Evolutionary conservation across 2,888 invertebrate genomes (phyloP), one percentile per base, ranked within the genome.

Genomic region (Drosophila suboccidentalis): DNA sequence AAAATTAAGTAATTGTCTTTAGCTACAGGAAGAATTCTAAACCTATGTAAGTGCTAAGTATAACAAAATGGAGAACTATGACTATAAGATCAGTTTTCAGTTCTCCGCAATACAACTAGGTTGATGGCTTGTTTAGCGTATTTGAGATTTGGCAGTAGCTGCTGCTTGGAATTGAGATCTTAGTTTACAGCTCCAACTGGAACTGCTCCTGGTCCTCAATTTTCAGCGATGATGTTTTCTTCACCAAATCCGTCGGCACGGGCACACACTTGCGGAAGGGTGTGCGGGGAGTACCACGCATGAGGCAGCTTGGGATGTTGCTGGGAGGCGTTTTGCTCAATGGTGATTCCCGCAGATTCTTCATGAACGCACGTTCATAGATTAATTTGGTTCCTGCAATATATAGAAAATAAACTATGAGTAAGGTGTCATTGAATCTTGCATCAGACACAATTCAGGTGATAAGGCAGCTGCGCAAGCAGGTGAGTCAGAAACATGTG

Each of bases 311-410:
- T 15, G 98, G 98, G 82, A 98, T 95, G 78, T 97, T 94, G 85
- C 95, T 95, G 17, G 98, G 98, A 54, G 98, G 98, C 32, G 98
- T 98, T 90, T 95, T 96, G 13, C 98, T 96, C 90, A 98, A 94
- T 17, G 98, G 98, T 0, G 98, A 98, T 89, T 97, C 96, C 66
- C 97, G 94, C 80, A 98, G 94, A 87, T 97, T 96, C 95, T 98
- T 95, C 93, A 98, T 94, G 92, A 97, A 97, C 0, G 96, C 95
- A 71, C 97, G 94, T 89, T 98, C 98, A 92, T 98, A 98, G 50
- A 98, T 97, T 80, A 98, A 96, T 87, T 97, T 96, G 39, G 98
- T 97, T 88, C 98, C 98, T 98, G 94, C 41, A 95, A 8, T 19
- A n/a, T 15, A 17, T 10, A 0, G 3, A 41, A 36, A 62, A 19